Evolutionary conservation across 2,888 invertebrate genomes (phyloP).

Genomic region (Eurytoma adleriae): DNA sequence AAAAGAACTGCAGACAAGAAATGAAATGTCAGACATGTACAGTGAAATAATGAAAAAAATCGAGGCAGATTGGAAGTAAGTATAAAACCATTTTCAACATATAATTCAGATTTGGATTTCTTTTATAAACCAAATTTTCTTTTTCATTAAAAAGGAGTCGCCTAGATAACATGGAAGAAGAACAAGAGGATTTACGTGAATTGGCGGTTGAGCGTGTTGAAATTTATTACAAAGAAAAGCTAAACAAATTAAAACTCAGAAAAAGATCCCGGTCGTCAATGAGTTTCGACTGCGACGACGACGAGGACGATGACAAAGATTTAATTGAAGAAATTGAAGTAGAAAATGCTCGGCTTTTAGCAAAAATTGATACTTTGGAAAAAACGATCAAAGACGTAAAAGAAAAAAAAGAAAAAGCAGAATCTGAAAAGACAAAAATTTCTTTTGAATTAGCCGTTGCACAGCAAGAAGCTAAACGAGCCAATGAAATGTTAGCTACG

Average conservation of each 20-base stretch:
- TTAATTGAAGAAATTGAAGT: conserved; percentile 62
- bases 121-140: neutral
- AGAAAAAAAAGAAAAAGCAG: conserved; percentile 61
- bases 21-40: conserved; percentile 69
- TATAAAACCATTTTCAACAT: conserved; percentile 7
- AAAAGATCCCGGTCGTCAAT: conserved; percentile 59
- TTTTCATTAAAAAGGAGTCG: conserved; percentile 60
- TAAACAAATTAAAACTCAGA: conserved; percentile 59
- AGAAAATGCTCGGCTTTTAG: conserved; percentile 63
- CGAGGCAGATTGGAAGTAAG: conserved; percentile 68
- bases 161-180: conserved; percentile 67
- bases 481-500: conserved; percentile 62
- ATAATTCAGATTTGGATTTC: conserved; percentile 4
- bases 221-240: conserved; percentile 67
- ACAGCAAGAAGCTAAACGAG: conserved; percentile 65
- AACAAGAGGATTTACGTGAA: conserved; percentile 67
- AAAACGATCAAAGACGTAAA: conserved; percentile 62
- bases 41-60: conserved; percentile 67
- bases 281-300: neutral
- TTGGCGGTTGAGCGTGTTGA: conserved; percentile 67
- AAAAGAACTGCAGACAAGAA: conserved; percentile 69
- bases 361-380: conserved; percentile 64
- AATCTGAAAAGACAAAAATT: conserved; percentile 64
- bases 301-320: conserved; percentile 48
- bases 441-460: conserved; percentile 64